phyloP scores from a whole-genome alignment of 2,113 vertebrate species.

The Genyomyrus donnyi region DNA sequence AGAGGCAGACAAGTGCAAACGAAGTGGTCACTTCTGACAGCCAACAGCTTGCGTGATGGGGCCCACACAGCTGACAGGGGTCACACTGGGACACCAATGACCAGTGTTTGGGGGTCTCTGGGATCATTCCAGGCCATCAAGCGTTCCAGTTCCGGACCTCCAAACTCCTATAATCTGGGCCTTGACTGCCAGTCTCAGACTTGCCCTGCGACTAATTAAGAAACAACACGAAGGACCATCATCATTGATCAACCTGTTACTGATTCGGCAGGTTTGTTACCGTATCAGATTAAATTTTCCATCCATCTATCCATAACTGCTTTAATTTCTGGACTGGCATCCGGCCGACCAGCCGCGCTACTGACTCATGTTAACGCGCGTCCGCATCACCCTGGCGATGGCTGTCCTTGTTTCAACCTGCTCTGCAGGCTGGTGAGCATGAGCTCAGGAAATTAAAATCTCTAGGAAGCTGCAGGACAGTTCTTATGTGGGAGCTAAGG shows the following conservation, averaged over 20 bases:
- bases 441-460: not conserved
- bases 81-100: not conserved
- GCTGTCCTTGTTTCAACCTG: not conserved
- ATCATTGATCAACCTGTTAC: not conserved
- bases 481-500: not conserved
- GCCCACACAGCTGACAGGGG: not conserved
- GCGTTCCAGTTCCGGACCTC: not conserved
- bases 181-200: not conserved
- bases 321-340: not conserved
- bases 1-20: not conserved
- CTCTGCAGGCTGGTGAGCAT: not conserved
- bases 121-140: not conserved
- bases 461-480: not conserved
- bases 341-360: not conserved
- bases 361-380: not conserved
- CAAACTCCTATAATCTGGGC: not conserved
- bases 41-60: not conserved
- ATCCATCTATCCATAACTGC: not conserved
- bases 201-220: not conserved
- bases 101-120: not conserved
- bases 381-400: not conserved
- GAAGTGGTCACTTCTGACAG: not conserved
- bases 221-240: not conserved
- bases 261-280: not conserved
- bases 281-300: not conserved